phyloP scores from a whole-genome alignment of 35 echinoderm and acorn worm genomes.

The Acanthaster planci region DNA sequence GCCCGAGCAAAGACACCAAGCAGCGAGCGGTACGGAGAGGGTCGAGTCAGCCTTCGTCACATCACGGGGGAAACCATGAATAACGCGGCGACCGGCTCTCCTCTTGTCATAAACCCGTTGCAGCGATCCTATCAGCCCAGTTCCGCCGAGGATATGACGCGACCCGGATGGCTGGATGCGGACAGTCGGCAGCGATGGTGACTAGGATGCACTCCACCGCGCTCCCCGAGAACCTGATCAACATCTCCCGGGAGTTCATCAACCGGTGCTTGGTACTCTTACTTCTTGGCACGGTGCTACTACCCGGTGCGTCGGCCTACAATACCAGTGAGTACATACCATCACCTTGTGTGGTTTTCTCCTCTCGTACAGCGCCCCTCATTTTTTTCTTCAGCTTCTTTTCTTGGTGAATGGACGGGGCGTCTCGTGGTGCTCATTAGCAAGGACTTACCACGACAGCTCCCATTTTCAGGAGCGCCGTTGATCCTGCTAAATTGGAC shows the following conservation, averaged over 20 bases:
- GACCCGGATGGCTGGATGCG: background rate
- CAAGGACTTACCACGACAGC: background rate
- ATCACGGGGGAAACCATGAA: background rate
- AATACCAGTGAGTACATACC: slow-evolving; percentile 15
- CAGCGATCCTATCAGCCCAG: background rate
- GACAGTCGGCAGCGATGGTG: background rate
- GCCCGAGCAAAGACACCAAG: slow-evolving; percentile 7
- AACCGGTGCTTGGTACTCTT: background rate
- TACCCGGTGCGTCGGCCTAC: background rate
- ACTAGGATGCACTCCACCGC: background rate
- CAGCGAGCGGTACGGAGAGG: background rate
- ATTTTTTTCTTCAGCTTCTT: background rate
- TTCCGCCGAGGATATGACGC: background rate
- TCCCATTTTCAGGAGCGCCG: slow-evolving; percentile 1
- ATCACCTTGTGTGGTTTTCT: slow-evolving; percentile 10
- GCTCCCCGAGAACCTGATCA: background rate
- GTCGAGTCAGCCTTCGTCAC: background rate
- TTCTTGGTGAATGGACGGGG: background rate
- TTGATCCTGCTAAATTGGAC: slow-evolving; percentile 18
- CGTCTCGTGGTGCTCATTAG: slow-evolving; percentile 10
- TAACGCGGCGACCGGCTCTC: background rate
- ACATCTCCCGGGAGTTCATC: background rate
- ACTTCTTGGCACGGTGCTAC: background rate
- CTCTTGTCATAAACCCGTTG: background rate
- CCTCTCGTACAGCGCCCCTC: no score